phyloP scores from a whole-genome alignment of 2,797 vertebrate species.

The Clamator glandarius region DNA sequence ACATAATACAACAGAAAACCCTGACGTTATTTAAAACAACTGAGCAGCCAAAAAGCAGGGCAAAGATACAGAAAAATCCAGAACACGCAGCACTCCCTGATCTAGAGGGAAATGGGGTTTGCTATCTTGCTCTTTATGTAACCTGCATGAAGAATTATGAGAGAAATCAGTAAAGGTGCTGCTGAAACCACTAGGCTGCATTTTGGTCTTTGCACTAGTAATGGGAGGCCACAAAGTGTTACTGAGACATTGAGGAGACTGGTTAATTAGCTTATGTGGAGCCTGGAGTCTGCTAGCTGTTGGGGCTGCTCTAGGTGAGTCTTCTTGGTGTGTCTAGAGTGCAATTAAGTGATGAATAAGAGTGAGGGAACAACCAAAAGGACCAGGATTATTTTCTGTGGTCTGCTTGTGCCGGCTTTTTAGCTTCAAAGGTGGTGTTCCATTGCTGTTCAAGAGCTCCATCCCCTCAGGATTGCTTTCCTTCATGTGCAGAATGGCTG shows the following conservation, averaged over 20 bases:
- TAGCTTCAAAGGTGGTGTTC: not conserved
- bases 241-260: not conserved
- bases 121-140: not conserved
- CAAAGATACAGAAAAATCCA: not conserved
- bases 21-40: not conserved
- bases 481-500: rapidly evolving
- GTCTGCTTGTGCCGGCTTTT: not conserved
- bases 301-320: not conserved
- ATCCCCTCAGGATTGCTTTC: too few relatives aligned
- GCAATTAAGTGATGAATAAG: rapidly evolving
- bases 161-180: not conserved
- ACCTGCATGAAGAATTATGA: not conserved
- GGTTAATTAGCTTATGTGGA: not conserved
- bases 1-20: not conserved
- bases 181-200: not conserved
- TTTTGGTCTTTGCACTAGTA: not conserved
- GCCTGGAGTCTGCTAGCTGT: not conserved
- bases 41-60: not conserved
- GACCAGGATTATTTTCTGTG: not conserved
- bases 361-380: not conserved
- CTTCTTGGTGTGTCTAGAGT: not conserved
- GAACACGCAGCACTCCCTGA: not conserved
- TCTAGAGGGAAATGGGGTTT: not conserved
- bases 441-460: not conserved
- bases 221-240: not conserved